phyloP scores from a whole-genome alignment of 2,888 invertebrate species.

The Erebia aethiops region DNA sequence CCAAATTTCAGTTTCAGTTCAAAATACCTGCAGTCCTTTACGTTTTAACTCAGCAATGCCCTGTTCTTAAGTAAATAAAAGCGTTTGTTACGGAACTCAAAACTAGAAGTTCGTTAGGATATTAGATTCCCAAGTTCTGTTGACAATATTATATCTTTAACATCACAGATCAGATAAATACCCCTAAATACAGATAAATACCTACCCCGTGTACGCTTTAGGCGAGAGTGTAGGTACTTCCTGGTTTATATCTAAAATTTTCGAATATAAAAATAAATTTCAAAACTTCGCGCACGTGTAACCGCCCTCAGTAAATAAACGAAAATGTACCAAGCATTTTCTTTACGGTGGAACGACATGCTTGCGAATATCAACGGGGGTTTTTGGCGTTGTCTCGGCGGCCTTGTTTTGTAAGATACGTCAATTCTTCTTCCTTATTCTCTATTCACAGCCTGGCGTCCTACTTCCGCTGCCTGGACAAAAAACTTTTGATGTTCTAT shows the following conservation, averaged over 20 bases:
- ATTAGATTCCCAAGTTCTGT: conserved; percentile 19
- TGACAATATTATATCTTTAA: conserved; percentile 19
- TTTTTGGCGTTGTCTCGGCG: conserved; percentile 58
- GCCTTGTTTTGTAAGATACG: conserved; percentile 70
- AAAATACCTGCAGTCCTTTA: neutral
- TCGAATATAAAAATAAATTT: too few species aligned
- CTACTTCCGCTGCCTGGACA: conserved; percentile 56
- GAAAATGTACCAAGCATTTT: conserved; percentile 14
- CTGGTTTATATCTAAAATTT: too few species aligned
- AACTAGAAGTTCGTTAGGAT: conserved; percentile 64
- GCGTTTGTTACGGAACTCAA: conserved; percentile 31
- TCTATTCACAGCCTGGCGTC: conserved; percentile 55
- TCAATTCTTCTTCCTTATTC: conserved; percentile 73
- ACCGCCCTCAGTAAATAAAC: neutral
- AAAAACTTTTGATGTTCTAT: neutral
- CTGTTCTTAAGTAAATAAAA: conserved; percentile 28
- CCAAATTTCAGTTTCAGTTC: conserved; percentile 8
- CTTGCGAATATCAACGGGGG: conserved; percentile 30
- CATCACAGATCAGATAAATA: conserved; percentile 12
- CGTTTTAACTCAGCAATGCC: conserved; percentile 6
- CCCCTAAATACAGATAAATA: conserved; percentile 9
- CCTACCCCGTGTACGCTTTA: neutral
- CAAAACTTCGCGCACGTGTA: neutral
- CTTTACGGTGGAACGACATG: conserved; percentile 10
- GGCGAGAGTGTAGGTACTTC: neutral